phyloP scores from a whole-genome alignment of 2,888 invertebrate genomes.

The Phymatocera aterrima region DNA sequence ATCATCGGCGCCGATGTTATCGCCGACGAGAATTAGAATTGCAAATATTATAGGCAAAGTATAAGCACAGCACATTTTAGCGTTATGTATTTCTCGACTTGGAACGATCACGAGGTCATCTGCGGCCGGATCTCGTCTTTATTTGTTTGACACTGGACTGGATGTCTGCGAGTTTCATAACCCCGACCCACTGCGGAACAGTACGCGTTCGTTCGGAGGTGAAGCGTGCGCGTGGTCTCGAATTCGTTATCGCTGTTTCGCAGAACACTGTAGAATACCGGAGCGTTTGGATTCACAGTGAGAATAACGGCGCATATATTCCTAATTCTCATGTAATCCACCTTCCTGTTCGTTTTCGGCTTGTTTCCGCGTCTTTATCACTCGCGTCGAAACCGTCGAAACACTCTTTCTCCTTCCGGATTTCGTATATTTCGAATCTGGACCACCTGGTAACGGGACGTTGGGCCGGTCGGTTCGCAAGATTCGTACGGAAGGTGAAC shows the following conservation, averaged over 20 bases:
- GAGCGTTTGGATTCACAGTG: background rate
- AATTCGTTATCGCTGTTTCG: background rate
- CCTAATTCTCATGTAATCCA: background rate
- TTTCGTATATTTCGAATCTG: background rate
- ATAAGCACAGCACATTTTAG: conserved; percentile 33
- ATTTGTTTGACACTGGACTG: background rate
- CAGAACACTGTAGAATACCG: conserved; percentile 4
- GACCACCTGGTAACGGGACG: background rate
- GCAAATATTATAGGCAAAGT: background rate
- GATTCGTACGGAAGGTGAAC: background rate
- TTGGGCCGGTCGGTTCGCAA: no score
- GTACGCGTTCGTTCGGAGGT: background rate
- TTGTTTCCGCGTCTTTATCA: background rate
- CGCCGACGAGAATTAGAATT: background rate
- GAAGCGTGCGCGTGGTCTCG: background rate
- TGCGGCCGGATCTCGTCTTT: background rate
- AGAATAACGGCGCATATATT: background rate
- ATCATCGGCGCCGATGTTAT: conserved; percentile 59
- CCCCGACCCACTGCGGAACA: background rate
- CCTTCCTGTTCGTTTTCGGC: background rate
- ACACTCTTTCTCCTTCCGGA: background rate
- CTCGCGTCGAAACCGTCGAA: background rate
- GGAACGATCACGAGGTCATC: background rate
- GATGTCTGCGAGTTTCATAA: background rate
- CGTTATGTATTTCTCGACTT: background rate